Conservation (phyloP, 1,140 invertebrate genomes). For the Formica selysi region DNA sequence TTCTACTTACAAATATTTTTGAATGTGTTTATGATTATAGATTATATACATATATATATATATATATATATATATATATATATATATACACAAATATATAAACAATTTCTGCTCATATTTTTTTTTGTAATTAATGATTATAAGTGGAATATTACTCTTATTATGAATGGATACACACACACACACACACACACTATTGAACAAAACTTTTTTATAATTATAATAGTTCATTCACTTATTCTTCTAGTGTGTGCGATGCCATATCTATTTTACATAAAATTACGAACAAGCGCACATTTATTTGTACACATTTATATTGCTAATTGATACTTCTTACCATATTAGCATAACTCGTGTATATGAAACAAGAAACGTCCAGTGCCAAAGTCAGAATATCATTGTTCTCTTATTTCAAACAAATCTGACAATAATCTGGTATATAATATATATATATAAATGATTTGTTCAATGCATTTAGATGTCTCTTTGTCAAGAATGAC, state of each 20-base stretch:
- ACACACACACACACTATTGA: background rate
- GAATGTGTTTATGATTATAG: background rate
- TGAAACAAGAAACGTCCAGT: conserved; percentile 74
- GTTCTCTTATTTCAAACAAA: conserved; percentile 69
- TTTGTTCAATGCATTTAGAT: conserved; percentile 69
- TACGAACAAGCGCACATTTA: conserved; percentile 56
- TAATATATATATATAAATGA: conserved; percentile 50
- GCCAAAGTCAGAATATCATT: conserved; percentile 78
- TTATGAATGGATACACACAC: conserved; percentile 21
- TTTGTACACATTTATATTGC: conserved; percentile 49
- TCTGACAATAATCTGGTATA: conserved; percentile 79
- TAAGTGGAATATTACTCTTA: conserved; percentile 9
- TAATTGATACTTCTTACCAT: conserved; percentile 56
- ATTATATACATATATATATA: background rate
- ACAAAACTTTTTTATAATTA: conserved; percentile 29
- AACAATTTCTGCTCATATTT: conserved; percentile 13
- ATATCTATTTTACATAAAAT: conserved; percentile 50
- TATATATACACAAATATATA: background rate
- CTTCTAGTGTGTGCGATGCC: conserved; percentile 38
- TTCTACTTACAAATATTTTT: conserved; percentile 16
- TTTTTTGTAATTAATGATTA: conserved; percentile 24
- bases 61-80: background rate
- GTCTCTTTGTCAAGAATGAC: conserved; percentile 72
- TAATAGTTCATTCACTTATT: conserved; percentile 57
- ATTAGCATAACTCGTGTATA: conserved; percentile 59